phyloP scores from a whole-genome alignment of 2,113 vertebrate species.

The Coptodon bakossiorum region DNA sequence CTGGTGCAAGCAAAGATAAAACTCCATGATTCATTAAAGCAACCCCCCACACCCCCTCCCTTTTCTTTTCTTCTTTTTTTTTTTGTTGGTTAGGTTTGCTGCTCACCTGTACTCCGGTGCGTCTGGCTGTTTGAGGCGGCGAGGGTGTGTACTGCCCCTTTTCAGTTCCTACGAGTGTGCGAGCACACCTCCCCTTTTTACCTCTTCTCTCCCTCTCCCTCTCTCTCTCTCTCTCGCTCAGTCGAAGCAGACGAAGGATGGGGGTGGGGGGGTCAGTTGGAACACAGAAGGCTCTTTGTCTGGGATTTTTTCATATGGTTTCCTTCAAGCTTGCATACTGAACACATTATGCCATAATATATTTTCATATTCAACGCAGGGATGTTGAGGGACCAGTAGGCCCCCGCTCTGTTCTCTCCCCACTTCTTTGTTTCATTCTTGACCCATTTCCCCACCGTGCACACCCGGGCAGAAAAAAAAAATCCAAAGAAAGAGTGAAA shows the following conservation, averaged over 20 bases:
- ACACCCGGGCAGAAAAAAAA: not conserved
- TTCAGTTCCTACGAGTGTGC: conserved; percentile 50
- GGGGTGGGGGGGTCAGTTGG: conserved; percentile 69
- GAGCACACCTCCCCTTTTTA: conserved; percentile 36
- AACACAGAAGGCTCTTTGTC: conserved; percentile 78
- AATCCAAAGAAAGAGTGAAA: conserved; percentile 32
- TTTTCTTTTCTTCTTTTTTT: too few species aligned
- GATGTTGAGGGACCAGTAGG: conserved; percentile 42
- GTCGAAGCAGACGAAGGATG: conserved; percentile 58
- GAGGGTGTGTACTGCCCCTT: conserved; percentile 55
- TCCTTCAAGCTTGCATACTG: conserved; percentile 79
- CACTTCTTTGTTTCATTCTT: not conserved
- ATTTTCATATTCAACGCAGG: conserved; percentile 69
- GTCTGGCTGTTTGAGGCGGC: conserved; percentile 44
- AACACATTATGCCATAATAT: conserved; percentile 77
- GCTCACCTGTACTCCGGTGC: conserved; percentile 66
- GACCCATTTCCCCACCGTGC: conserved; percentile 36
- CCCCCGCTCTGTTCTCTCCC: not conserved
- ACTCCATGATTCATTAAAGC: conserved; percentile 1
- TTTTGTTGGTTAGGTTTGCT: conserved; percentile 19
- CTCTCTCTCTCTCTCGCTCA: not conserved
- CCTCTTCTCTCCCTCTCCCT: conserved; percentile 14
- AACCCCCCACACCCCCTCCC: too few species aligned
- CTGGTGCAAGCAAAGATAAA: conserved; percentile 4
- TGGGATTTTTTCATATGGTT: conserved; percentile 76